These are phyloP conservation scores for Vulpes lagopus DNA, from an alignment of 2,113 vertebrate species.

Conservation along the genomic window DNA sequence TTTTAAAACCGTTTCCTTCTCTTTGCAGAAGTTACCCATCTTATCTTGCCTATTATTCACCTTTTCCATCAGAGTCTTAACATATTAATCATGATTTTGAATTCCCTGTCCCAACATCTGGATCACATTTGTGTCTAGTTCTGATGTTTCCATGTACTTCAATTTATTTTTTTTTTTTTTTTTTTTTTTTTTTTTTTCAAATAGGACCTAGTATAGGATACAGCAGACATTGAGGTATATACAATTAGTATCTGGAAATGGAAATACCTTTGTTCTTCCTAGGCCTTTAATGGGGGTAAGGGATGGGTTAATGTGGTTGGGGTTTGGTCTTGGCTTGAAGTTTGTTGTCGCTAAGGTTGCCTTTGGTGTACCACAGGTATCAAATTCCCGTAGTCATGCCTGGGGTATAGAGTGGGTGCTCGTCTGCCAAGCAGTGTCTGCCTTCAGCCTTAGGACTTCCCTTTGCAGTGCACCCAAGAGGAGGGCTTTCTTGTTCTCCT, in stretches of 20 bases:
- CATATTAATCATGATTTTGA: neutral
- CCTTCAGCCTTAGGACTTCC: neutral
- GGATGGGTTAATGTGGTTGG: neutral
- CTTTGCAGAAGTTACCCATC: neutral
- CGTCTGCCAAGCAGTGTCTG: neutral
- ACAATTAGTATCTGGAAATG: neutral
- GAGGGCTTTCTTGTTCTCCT: neutral
- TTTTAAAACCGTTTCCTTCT: neutral
- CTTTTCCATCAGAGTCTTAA: neutral
- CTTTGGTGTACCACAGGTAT: too few relatives aligned
- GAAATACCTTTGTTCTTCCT: neutral
- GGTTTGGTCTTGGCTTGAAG: neutral
- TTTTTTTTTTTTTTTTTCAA: neutral
- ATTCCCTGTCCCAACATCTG: neutral
- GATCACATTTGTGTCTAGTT: neutral
- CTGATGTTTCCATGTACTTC: neutral
- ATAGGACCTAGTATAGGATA: neutral
- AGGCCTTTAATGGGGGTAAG: neutral
- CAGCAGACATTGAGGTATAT: neutral
- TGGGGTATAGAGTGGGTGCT: neutral
- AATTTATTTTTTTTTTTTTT: neutral
- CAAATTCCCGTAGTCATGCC: neutral
- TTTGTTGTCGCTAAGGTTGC: neutral
- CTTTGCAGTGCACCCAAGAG: neutral
- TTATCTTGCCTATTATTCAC: neutral